Evolutionary conservation across 2,888 invertebrate species (phyloP), one percentile per base, ranked within the genome.

Genomic region (Venusia cambrica): DNA sequence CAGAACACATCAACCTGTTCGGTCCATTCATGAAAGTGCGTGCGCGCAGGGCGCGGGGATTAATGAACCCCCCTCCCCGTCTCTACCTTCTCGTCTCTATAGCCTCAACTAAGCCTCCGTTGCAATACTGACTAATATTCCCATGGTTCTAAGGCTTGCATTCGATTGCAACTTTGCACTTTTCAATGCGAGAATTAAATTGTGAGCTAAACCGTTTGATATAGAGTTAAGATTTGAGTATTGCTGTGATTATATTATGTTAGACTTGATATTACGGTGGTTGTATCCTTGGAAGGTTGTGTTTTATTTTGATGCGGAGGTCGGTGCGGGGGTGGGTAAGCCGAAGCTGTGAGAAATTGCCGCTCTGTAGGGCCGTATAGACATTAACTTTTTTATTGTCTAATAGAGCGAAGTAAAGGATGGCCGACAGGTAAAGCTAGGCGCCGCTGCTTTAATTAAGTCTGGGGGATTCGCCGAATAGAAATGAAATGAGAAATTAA

Each of bases 21-120:
- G 77, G 74, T 71, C 80, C 85, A 87, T 87, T 87, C 85, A 87
- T 87, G 83, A 87, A 85, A 87, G 85, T 87, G 85, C 85, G 85
- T 83, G 85, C 68, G 83, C 84, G 84, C 85, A 84, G 83, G 81
- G 85, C 79, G 84, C 80, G 85, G 84, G 85, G 85, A 84, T 85
- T 85, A 84, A 87, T 84, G 84, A 81, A 83, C 76, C 77, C 75
- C 77, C 73, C n/a, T 61, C 55, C 58, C 58, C 72, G 54, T 73
- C 61, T 61, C 71, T 54, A 57, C 67, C 69, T 67, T 67, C 60
- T 69, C 64, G 26, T 69, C 61, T 56, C 62, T 61, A 70, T 62
- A 77, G 59, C 78, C 75, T 76, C 31, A 53, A 46, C 29, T 38
- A 38, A 39, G 18, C 24, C 22, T 38, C 24, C 28, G 13, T 36